Base-by-base conservation (phyloP, 2,797 vertebrate species). In the Dallia pectoralis region DNA sequence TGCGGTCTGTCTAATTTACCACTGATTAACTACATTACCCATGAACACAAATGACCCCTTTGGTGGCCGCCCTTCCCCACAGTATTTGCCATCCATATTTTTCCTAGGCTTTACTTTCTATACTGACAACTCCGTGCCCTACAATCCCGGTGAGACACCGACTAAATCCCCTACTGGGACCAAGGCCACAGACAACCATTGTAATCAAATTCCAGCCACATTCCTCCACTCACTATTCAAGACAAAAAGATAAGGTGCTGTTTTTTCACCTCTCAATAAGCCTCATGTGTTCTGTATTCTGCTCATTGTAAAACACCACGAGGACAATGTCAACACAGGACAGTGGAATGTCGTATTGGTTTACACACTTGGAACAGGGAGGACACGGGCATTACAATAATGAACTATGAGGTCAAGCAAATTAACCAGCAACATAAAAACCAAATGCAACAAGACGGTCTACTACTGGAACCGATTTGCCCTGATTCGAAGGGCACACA, bases 151-250 rank as follows among this genome's bases (percentile, higher is more conserved):
- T 87, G 30, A 33, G 85, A 89, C 82, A 64, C 86, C 88, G 87
- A 78, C 88, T 86, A 89, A 91, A 90, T 90, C 90, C 86, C 82
- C 77, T 90, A 86, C 85, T 88, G 87, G 85, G 87, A 77, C 79
- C 82, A 87, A 87, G 84, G 84, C 83, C 81, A 87, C 69, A 74
- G 71, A 87, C 77, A 72, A 82, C 86, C 81, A 86, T 83, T 88
- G 86, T 89, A 78, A 86, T 89, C 82, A 86, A 82, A 91, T 89
- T 89, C 85, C 85, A 88, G 74, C 82, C 79, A 79, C 83, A 90
- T 89, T 87, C 81, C 83, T 77, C n/a, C 70, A 67, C n/a, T n/a
- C n/a, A 81, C 74, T 85, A 86, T 83, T 79, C 74, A 73, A 88
- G 87, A 36, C 88, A 89, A 85, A 85, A 79, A 89, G 83, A 83